Conservation (phyloP, 64 coral and sea anemone genomes). For the Montipora efflorescens region DNA sequence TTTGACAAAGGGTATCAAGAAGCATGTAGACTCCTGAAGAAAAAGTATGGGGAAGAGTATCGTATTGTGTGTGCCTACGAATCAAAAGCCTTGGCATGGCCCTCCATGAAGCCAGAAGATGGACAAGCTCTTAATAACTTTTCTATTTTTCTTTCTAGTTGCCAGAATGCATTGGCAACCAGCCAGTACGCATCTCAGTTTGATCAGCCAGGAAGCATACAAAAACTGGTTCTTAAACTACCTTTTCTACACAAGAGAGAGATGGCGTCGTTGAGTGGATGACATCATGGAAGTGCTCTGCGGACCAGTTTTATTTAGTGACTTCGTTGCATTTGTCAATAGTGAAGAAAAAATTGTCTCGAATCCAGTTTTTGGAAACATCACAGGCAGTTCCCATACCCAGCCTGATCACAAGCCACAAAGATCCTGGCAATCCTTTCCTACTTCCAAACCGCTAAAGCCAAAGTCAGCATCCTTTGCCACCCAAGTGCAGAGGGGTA, state of each 20-base stretch:
- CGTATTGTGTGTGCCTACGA: constrained; percentile 18
- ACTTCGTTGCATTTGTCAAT: too few species aligned
- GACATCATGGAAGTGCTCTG: background rate
- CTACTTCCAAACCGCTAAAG: too few species aligned
- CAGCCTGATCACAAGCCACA: too few species aligned
- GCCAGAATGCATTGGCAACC: constrained; percentile 51
- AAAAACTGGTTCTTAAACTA: constrained; percentile 54
- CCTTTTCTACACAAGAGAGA: background rate
- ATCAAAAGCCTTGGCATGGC: constrained; percentile 53
- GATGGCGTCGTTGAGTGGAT: too few species aligned
- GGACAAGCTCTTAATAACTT: constrained; percentile 6
- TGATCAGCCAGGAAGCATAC: constrained; percentile 43
- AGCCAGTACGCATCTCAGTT: constrained; percentile 39
- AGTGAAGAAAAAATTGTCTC: too few species aligned
- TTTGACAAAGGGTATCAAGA: background rate
- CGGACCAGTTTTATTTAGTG: too few species aligned
- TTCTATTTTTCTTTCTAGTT: constrained; percentile 45
- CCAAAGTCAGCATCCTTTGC: too few species aligned
- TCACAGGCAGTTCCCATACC: too few species aligned
- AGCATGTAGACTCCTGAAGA: constrained; percentile 7
- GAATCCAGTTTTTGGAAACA: too few species aligned
- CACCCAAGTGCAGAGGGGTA: too few species aligned
- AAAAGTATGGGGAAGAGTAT: constrained; percentile 32
- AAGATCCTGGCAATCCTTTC: too few species aligned
- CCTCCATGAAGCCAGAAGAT: constrained; percentile 16